phyloP scores from a whole-genome alignment of 2,797 vertebrate species.

The Channallabes apus region DNA sequence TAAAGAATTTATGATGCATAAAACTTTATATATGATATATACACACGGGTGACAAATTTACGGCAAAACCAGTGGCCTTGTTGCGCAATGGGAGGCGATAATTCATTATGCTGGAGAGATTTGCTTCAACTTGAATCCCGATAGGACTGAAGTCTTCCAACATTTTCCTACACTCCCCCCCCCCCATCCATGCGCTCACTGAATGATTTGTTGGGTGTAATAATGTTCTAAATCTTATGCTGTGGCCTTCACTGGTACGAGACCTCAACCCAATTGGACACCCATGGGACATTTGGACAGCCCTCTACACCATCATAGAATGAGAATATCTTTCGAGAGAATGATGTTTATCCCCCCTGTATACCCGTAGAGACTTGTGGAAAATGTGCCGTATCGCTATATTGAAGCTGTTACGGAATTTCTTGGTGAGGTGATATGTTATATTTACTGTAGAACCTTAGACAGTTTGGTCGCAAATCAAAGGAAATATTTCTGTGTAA shows the following conservation, averaged over 20 bases:
- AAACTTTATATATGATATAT: not conserved
- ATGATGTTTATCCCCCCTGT: not conserved
- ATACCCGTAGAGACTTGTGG: not conserved
- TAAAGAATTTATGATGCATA: not conserved
- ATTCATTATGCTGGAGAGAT: not conserved
- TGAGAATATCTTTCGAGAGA: not conserved
- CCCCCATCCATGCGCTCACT: not conserved
- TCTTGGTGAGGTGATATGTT: not conserved
- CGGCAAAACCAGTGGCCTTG: not conserved
- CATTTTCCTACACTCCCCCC: not conserved
- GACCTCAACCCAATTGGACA: not conserved
- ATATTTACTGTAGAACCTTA: not conserved
- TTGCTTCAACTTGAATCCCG: not conserved
- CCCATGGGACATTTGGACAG: not conserved
- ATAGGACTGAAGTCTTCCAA: not conserved
- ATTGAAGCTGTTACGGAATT: not conserved
- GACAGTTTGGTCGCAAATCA: not conserved
- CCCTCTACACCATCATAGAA: not conserved
- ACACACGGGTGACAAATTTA: not conserved
- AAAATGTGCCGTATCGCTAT: not conserved
- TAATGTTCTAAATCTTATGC: slow-evolving; percentile 1
- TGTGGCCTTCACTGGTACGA: not conserved
- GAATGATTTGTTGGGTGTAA: slow-evolving; percentile 15
- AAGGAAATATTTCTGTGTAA: no score
- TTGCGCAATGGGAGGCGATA: not conserved